Base-by-base conservation (phyloP, 2,888 invertebrate species). In the Aphidius colemani region DNA sequence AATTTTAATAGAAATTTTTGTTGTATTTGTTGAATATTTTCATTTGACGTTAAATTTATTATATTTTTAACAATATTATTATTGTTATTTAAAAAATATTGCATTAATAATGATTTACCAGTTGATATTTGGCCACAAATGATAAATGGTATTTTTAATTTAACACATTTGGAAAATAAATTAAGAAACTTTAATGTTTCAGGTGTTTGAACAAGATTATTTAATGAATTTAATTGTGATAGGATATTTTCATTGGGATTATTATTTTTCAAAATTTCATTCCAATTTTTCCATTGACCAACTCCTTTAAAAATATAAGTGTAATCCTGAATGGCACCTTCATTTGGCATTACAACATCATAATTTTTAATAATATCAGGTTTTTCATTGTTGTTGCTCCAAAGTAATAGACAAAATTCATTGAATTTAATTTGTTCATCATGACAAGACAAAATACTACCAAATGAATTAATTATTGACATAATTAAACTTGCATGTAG, bases 21-120 rank as follows among this genome's bases (percentile, higher is more conserved):
- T 79, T 88, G 87, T 7, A 86, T 83, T 73, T 84, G 84, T 66
- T 83, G 83, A n/a, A 30, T 46, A 10, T 39, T 59, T 30, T 30
- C 30, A 13, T 7, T 63, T 3, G 84, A 82, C 4, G 86, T 85
- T 72, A 89, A 86, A 67, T 86, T 87, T 56, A 89, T 80, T 65
- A 85, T 85, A 56, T 85, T 85, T 3, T 85, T 84, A 49, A 85
- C 76, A 73, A 30, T 30, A 30, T 83, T 88, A 58, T 82, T 75
- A 0, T 85, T 83, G 13, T 78, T 82, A 63, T 83, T 80, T 11
- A 85, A 72, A 46, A 83, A 79, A 70, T 85, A 75, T 73, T 86
- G 85, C 49, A 86, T 83, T 66, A 86, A 84, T 55, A 84, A 84
- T 40, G 86, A 87, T 80, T 90, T 90, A 9, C 90, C 90, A n/a